phyloP scores from a whole-genome alignment of 1,140 invertebrate genomes.

The Drosophila quadrilineata region DNA sequence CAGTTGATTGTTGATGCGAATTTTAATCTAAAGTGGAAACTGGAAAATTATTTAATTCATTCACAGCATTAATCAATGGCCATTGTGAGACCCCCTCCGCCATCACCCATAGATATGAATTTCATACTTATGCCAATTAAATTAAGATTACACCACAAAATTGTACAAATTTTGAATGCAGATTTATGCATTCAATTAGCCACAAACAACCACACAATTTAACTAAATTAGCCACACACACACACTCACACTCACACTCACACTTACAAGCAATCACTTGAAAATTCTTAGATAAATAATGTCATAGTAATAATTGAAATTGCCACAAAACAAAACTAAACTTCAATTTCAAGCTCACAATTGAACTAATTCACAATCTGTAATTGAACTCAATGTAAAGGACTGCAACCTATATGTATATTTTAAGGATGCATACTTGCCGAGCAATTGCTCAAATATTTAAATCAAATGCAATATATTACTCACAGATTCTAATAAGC shows the following conservation, averaged over 20 bases:
- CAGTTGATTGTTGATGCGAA: no score
- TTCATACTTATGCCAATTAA: slow-evolving; percentile 43
- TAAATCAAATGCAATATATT: slow-evolving; percentile 29
- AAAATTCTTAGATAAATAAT: slow-evolving; percentile 48
- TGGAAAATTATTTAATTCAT: slow-evolving; percentile 18
- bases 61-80: no score
- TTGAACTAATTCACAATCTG: slow-evolving; percentile 42
- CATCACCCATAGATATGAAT: no score
- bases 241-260: not conserved
- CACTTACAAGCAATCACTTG: slow-evolving; percentile 1
- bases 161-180: slow-evolving; percentile 31
- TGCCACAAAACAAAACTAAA: slow-evolving; percentile 61
- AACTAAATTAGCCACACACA: slow-evolving; percentile 45
- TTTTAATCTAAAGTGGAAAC: slow-evolving; percentile 58
- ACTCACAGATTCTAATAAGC: slow-evolving; percentile 46
- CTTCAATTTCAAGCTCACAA: slow-evolving; percentile 31
- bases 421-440: not conserved
- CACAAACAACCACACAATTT: slow-evolving; percentile 72
- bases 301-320: slow-evolving; percentile 56
- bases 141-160: slow-evolving; percentile 44
- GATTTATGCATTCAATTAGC: slow-evolving; percentile 67
- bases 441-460: slow-evolving; percentile 28
- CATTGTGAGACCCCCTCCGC: no score
- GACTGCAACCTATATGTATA: slow-evolving; percentile 17
- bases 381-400: slow-evolving; percentile 46